Percentiles rank a stretch among this genome's conserved stretches.
Conservation (phyloP, 1,140 invertebrate genomes). For the Halictus rubicundus region DNA sequence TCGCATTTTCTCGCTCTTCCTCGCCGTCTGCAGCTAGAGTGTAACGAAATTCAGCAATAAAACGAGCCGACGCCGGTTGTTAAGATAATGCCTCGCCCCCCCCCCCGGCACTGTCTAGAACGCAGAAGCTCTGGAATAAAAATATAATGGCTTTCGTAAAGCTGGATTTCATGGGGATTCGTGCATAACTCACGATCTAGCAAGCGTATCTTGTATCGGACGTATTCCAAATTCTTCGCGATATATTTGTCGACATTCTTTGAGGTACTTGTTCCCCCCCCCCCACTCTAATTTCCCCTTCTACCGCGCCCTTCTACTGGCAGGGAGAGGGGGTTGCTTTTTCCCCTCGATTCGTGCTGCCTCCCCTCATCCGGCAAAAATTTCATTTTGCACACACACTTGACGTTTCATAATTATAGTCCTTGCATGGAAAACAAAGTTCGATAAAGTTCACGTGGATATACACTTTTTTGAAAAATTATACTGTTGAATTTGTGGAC, state of each 20-base stretch:
- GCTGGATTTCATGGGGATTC: conserved; percentile 13
- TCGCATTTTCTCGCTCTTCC: neutral
- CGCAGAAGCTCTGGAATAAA: conserved; percentile 44
- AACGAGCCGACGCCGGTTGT: conserved; percentile 36
- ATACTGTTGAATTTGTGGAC: too few species aligned
- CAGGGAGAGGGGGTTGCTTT: too few species aligned
- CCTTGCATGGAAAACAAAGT: too few species aligned
- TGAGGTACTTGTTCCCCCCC: too few species aligned
- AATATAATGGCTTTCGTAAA: conserved; percentile 49
- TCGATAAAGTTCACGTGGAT: too few species aligned
- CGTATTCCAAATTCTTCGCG: conserved; percentile 1
- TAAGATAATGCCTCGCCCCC: conserved; percentile 46
- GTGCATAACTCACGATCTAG: conserved; percentile 36
- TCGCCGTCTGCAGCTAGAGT: neutral
- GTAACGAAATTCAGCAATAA: conserved; percentile 49
- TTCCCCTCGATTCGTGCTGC: too few species aligned
- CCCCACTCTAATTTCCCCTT: too few species aligned
- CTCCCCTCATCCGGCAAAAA: too few species aligned
- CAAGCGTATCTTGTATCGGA: conserved; percentile 19
- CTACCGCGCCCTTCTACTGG: too few species aligned
- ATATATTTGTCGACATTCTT: neutral
- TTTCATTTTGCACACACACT: too few species aligned
- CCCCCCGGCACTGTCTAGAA: neutral
- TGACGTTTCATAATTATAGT: too few species aligned
- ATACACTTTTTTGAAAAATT: too few species aligned